Conservation (phyloP, 2,797 vertebrate species). For the Lerista edwardsae region DNA sequence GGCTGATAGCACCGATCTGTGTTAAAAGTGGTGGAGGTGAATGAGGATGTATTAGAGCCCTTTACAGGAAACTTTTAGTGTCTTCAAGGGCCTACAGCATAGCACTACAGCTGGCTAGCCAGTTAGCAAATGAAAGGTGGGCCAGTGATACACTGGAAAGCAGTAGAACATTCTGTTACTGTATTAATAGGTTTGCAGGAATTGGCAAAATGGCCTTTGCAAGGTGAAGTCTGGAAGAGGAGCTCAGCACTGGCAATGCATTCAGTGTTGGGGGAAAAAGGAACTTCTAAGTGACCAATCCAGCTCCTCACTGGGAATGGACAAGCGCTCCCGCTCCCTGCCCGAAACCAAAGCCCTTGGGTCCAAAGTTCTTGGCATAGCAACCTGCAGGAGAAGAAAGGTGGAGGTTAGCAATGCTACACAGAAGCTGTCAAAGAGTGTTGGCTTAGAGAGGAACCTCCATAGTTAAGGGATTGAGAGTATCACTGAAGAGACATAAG, state of each 20-base stretch:
- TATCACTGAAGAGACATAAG: background rate
- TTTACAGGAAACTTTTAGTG: background rate
- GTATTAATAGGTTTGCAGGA: conserved; percentile 8
- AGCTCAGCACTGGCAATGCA: background rate
- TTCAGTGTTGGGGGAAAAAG: background rate
- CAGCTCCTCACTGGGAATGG: conserved; percentile 85
- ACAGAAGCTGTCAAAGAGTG: background rate
- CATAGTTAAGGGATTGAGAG: background rate
- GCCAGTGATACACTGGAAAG: conserved; percentile 27
- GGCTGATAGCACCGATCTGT: background rate
- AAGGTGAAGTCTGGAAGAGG: background rate
- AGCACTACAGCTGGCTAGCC: background rate
- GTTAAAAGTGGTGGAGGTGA: background rate
- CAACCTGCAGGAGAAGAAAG: conserved; percentile 79
- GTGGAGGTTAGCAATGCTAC: background rate
- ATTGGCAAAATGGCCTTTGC: background rate
- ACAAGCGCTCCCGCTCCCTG: conserved; percentile 93
- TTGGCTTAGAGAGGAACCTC: background rate
- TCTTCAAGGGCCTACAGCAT: fast-evolving
- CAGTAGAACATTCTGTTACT: conserved; percentile 19
- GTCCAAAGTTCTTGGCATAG: conserved; percentile 96
- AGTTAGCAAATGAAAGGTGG: conserved; percentile 8
- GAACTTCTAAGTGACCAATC: background rate
- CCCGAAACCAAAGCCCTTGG: conserved; percentile 96
- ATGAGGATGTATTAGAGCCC: background rate